Conservation (phyloP, 2,888 invertebrate genomes). For the Trissolcus brochymenae region DNA sequence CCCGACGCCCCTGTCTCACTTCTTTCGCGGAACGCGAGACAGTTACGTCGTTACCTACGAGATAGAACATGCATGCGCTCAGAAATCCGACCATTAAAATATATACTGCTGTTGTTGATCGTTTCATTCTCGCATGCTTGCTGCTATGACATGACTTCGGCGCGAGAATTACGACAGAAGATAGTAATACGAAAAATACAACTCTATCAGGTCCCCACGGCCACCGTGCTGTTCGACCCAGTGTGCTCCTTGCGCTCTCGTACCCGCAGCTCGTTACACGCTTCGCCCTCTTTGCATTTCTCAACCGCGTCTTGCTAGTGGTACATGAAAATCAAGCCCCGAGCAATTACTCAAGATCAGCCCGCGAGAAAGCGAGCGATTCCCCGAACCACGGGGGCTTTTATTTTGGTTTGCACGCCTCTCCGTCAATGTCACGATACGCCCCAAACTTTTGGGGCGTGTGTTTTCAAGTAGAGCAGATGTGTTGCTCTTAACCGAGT, state of each 20-base stretch:
- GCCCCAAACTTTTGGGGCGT: conserved; percentile 2
- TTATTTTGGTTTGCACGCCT: conserved; percentile 6
- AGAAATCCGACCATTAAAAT: conserved; percentile 71
- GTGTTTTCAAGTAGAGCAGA: conserved; percentile 7
- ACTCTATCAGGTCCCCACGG: conserved; percentile 65
- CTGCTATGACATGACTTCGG: conserved; percentile 64
- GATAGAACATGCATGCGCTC: conserved; percentile 65
- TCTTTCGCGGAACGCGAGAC: conserved; percentile 48
- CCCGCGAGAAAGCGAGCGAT: conserved; percentile 15
- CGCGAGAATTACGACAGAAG: conserved; percentile 70
- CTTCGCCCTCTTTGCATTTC: conserved; percentile 12
- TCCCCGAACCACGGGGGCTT: conserved; percentile 27
- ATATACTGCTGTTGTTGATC: conserved; percentile 68
- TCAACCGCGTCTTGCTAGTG: conserved; percentile 56
- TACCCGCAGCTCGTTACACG: neutral
- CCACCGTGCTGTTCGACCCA: conserved; percentile 60
- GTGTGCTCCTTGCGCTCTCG: conserved; percentile 3
- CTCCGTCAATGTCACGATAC: neutral
- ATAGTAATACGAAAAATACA: conserved; percentile 72
- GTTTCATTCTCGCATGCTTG: conserved; percentile 66
- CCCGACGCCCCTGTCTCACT: conserved; percentile 30
- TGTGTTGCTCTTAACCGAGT: conserved; percentile 31
- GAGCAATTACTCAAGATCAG: conserved; percentile 47
- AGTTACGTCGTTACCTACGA: conserved; percentile 62
- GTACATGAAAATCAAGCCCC: conserved; percentile 26